A percentile compares a stretch with the other conserved stretches of the same genome.
These are phyloP conservation scores for Drosophila auraria DNA, from an alignment of 1,140 invertebrate species.

Conservation along the genomic window DNA sequence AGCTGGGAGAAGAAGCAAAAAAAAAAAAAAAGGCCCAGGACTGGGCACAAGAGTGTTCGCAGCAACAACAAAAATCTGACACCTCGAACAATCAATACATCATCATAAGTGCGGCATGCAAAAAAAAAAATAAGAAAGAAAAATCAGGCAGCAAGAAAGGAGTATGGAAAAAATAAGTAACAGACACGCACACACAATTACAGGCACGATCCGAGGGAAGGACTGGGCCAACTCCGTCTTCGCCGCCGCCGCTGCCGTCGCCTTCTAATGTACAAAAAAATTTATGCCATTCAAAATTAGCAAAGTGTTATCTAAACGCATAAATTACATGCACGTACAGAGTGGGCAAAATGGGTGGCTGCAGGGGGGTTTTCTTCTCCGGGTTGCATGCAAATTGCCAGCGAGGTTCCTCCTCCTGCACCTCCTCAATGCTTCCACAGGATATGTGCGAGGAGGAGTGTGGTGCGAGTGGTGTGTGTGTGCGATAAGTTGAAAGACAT, in stretches of 20 bases:
- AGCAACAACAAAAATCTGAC: conserved; percentile 75
- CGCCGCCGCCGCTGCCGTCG: conserved; percentile 17
- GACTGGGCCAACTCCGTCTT: conserved; percentile 42
- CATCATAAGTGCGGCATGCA: conserved; percentile 79
- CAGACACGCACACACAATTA: conserved; percentile 78
- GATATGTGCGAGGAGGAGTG: conserved; percentile 11
- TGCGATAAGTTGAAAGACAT: conserved; percentile 80
- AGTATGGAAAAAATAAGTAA: conserved; percentile 46
- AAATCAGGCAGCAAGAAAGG: conserved; percentile 22
- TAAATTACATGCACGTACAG: conserved; percentile 83
- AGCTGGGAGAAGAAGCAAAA: conserved; percentile 3
- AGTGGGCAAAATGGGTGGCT: conserved; percentile 42
- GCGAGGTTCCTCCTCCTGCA: conserved; percentile 16
- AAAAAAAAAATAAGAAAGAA: conserved; percentile 25
- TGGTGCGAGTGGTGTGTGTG: conserved; percentile 23
- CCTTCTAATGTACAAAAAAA: conserved; percentile 69
- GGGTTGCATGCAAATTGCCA: conserved; percentile 74
- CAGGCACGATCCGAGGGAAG: conserved; percentile 58
- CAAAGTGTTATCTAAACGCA: conserved; percentile 84
- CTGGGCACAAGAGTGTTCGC: conserved; percentile 27
- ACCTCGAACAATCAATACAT: conserved; percentile 83
- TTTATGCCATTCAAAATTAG: conserved; percentile 84
- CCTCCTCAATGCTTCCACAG: conserved; percentile 33
- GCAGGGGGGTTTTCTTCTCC: conserved; percentile 15
- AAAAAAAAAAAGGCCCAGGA: background rate